Evolutionary conservation across 1,140 invertebrate genomes (phyloP), one percentile per base, ranked within the genome.

Genomic region (Aphelinus certus): DNA sequence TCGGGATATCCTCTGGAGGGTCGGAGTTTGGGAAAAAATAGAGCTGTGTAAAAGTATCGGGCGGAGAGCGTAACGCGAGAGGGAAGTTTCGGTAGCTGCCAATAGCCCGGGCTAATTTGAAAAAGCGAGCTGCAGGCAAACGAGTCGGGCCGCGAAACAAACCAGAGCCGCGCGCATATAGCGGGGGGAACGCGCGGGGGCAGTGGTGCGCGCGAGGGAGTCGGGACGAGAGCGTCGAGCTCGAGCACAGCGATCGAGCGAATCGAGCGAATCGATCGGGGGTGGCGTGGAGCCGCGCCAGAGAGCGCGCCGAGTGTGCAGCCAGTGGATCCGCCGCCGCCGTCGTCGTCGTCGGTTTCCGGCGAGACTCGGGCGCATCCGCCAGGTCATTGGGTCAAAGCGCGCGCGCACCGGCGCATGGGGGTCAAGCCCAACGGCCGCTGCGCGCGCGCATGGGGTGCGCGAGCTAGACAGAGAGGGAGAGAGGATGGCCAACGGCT

Each of bases 331-430:
- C 63, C 3, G 42, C 7, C 61, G 6, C 45, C 3, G 5, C 0
- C 26, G 26, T 26, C 26, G 26, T 26, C 26, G 1, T 76, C 68
- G 69, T 42, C 2, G 45, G 55, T 58, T 72, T 72, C 70, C 70
- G 75, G 57, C 9, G 1, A 7, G n/a, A 53, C 48, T 76, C 75
- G 75, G 70, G 10, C 2, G 10, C 51, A 48, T 66, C 43, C 69
- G 69, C 49, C 74, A 53, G 74, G 75, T 76, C 75, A 76, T 76
- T 76, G 65, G 75, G 75, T 76, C 75, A 76, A 76, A 76, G 65
- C 69, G 3, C 53, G 48, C 73, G 45, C 7, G 6, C 26, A 46
- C 3, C 7, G 45, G 42, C 46, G 70, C 75, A 72, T 67, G 75
- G 70, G 70, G 75, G 64, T 76, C 75, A 72, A 76, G 65, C 65